Evolutionary conservation across 2,888 invertebrate genomes (phyloP).

Genomic region (Drosophila austrosaltans): DNA sequence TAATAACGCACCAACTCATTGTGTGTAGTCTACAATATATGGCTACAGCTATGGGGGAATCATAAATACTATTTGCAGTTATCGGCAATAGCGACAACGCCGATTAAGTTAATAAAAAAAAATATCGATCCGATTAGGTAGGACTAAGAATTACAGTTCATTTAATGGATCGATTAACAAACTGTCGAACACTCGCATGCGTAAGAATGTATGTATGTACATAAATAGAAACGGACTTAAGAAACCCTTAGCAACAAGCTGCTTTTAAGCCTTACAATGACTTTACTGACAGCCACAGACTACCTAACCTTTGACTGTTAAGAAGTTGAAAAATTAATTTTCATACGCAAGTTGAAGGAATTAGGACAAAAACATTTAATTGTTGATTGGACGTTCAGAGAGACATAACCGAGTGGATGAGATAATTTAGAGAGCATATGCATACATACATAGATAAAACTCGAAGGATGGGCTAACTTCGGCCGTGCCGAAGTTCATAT

Average conservation of each 20-base stretch:
- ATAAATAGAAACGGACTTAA: background rate
- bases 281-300: background rate
- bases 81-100: conserved; percentile 46
- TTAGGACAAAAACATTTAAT: background rate
- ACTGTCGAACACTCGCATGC: background rate
- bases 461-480: no score
- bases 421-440: conserved; percentile 61
- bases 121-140: background rate
- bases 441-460: conserved; percentile 14
- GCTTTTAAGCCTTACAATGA: background rate
- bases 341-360: background rate
- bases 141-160: background rate
- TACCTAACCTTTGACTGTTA: no score
- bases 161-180: background rate
- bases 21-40: conserved; percentile 31
- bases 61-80: conserved; percentile 53
- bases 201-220: no score
- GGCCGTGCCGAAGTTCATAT: no score
- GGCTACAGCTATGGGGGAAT: conserved; percentile 43
- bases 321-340: background rate
- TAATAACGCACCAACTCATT: conserved; percentile 2
- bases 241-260: background rate
- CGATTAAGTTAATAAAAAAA: conserved; percentile 52
- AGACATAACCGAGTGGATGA: conserved; percentile 4
- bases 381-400: background rate